Base-by-base conservation (phyloP, 2,888 invertebrate genomes). In the Megamerina dolium region DNA sequence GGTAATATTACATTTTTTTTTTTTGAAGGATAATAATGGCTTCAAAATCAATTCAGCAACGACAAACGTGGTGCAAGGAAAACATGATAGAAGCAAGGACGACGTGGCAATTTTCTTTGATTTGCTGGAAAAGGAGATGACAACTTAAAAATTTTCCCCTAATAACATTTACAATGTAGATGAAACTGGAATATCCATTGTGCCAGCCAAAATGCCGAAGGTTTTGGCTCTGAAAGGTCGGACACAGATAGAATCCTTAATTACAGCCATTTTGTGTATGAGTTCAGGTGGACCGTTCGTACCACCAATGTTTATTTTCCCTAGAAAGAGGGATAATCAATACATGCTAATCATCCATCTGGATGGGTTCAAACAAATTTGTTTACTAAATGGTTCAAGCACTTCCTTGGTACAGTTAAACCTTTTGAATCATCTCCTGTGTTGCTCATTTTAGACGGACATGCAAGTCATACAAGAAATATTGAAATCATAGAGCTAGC, bases 381-480 rank as follows among this genome's bases (percentile, higher is more conserved):
- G 13, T 43, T 49, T 35, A 46, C 46, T 19, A 40, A 27, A 23
- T 49, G 41, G 44, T 49, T 46, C 37, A 43, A 41, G 17, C 43
- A 47, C 40, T 50, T 47, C 34, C 19, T 50, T 5, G 32, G 17
- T 31, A 27, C 20, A 10, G 37, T 50, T 3, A 50, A 45, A 37
- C 44, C 45, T 17, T 16, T 45, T 16, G 30, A 17, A 23, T 35
- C 40, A 26, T 47, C 45, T 12, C 45, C 45, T 6, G 38, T 41
- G 4, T 16, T 47, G 21, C 45, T 47, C 10, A 45, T 50, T 42
- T 42, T 47, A 42, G 43, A 47, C 29, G 50, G 50, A 18, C 47
- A 45, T 50, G 40, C 36, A 8, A 50, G 45, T 27, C 45, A 47
- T 34, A 43, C 39, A 21, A n/a, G n/a, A n/a, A n/a, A n/a, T n/a